phyloP scores from a whole-genome alignment of 2,797 vertebrate genomes.

The Martes flavigula region DNA sequence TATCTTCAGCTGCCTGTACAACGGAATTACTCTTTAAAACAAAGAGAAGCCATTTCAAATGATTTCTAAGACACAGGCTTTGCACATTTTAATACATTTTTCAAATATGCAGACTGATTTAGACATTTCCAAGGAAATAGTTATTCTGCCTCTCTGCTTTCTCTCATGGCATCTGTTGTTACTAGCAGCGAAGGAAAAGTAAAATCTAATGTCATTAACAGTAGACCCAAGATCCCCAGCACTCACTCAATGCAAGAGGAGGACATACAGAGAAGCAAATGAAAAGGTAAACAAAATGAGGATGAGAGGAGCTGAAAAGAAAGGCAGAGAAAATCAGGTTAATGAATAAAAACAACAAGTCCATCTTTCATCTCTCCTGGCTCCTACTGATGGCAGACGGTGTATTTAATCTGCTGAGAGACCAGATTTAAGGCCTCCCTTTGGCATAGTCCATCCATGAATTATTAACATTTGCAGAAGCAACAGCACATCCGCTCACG shows the following conservation, averaged over 20 bases:
- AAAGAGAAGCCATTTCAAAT: constrained; percentile 62
- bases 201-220: constrained; percentile 54
- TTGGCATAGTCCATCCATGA: constrained; percentile 77
- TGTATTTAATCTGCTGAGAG: constrained; percentile 71
- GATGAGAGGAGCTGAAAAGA: not conserved
- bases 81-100: constrained; percentile 71
- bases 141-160: constrained; percentile 64
- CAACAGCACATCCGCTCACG: constrained; percentile 56
- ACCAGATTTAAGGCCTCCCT: constrained; percentile 72
- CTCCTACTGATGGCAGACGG: constrained; percentile 55
- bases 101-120: constrained; percentile 70
- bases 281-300: constrained; percentile 43
- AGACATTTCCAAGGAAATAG: constrained; percentile 72
- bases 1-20: not conserved
- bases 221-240: not conserved
- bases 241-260: not conserved
- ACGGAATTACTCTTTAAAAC: constrained; percentile 30
- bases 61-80: constrained; percentile 61
- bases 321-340: constrained; percentile 31
- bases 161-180: constrained; percentile 69
- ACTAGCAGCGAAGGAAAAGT: constrained; percentile 59
- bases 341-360: constrained; percentile 67
- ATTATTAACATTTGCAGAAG: constrained; percentile 80
- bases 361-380: constrained; percentile 73
- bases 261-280: not conserved